A percentile compares a stretch with the other conserved stretches of the same genome.
Evolutionary conservation across 1,140 invertebrate species (phyloP).

Genomic region (Euura saliciscinereae): DNA sequence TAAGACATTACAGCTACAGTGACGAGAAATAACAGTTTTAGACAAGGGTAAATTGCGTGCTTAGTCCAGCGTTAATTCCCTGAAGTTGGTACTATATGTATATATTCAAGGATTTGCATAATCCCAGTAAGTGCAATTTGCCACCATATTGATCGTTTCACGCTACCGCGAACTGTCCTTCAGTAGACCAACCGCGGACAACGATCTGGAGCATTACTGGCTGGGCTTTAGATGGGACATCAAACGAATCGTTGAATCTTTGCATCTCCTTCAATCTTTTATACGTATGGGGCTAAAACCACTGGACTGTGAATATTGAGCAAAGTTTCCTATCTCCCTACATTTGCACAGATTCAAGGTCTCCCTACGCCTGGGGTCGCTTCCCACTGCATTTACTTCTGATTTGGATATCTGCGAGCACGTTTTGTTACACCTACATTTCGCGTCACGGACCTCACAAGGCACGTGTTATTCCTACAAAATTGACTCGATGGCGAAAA

Average conservation of each 20-base stretch:
- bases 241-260: neutral
- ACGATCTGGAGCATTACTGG: neutral
- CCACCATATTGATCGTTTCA: slow-evolving; percentile 1
- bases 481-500: too few relatives aligned
- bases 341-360: neutral
- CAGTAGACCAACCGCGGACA: neutral
- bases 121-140: neutral
- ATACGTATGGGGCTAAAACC: neutral
- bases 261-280: neutral
- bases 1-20: neutral
- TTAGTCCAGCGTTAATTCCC: neutral
- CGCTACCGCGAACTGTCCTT: neutral
- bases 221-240: neutral
- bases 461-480: too few relatives aligned
- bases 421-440: too few relatives aligned
- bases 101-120: neutral
- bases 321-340: neutral
- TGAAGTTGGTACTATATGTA: neutral
- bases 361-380: neutral
- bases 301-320: neutral
- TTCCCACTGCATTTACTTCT: neutral
- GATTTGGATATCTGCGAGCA: neutral
- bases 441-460: too few relatives aligned
- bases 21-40: too few relatives aligned
- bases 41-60: neutral